Evolutionary conservation across 2,113 vertebrate species (phyloP).

Genomic region (Haemorhous mexicanus): DNA sequence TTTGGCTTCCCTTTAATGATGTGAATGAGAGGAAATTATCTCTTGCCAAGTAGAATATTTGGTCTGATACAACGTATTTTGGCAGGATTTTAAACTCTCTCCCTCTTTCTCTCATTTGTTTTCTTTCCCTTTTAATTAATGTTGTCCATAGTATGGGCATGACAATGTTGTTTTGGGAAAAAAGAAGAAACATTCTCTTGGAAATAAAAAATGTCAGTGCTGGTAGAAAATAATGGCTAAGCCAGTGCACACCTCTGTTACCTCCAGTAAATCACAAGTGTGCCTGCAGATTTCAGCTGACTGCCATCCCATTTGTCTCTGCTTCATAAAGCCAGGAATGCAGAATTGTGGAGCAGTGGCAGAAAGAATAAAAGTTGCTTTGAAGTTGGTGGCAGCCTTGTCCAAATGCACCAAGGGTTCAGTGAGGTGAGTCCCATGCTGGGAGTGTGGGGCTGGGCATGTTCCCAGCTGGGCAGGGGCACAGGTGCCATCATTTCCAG

Average conservation of each 20-base stretch:
- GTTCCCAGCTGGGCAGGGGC: neutral
- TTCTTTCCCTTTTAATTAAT: neutral
- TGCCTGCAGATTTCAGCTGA: neutral
- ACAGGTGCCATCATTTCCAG: neutral
- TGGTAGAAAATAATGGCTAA: neutral
- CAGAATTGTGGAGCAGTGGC: neutral
- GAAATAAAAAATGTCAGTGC: neutral
- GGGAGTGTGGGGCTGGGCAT: neutral
- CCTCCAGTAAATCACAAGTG: neutral
- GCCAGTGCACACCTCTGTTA: neutral
- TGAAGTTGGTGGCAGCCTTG: neutral
- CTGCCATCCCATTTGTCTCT: neutral
- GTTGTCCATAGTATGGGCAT: neutral
- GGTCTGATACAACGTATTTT: neutral
- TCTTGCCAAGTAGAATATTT: neutral
- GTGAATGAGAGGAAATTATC: neutral
- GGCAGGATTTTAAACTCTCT: neutral
- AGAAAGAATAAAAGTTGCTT: neutral
- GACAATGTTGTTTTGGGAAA: neutral
- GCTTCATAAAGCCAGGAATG: conserved; percentile 9
- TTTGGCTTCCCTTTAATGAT: neutral
- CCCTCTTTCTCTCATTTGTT: neutral
- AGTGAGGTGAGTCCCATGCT: rapidly evolving
- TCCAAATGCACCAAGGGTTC: neutral
- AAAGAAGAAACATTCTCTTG: neutral